Conservation (phyloP, 92 coral and sea anemone genomes). For the Phenganax marumi region DNA sequence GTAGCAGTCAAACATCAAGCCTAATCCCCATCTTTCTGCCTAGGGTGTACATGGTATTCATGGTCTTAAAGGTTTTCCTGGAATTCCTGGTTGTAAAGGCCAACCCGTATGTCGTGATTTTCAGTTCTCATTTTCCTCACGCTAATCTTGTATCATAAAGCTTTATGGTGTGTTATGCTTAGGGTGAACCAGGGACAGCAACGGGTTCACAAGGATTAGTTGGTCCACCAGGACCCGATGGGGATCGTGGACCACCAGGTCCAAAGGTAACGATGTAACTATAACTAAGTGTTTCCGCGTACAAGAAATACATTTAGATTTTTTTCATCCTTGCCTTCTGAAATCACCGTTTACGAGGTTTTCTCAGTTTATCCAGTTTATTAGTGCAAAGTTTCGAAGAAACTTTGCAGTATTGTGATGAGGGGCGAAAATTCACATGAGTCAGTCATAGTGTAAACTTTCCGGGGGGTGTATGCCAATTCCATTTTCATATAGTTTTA, state of each 20-base stretch:
- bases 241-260: constrained; percentile 48
- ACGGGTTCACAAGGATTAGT: constrained; percentile 9
- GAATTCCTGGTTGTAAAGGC: constrained; percentile 42
- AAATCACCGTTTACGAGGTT: not conserved
- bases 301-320: not conserved
- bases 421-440: no score
- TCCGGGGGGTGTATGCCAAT: no score
- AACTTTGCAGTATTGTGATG: no score
- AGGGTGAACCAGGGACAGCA: constrained; percentile 9
- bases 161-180: not conserved
- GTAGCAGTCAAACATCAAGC: no score
- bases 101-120: constrained; percentile 57
- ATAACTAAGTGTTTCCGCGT: not conserved
- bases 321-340: not conserved
- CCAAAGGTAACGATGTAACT: not conserved
- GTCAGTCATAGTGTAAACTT: no score
- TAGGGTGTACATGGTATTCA: constrained; percentile 69
- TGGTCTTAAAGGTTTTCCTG: constrained; percentile 41
- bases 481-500: no score
- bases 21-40: not conserved
- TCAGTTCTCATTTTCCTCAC: not conserved
- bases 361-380: no score
- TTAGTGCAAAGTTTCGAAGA: no score
- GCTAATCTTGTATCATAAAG: not conserved
- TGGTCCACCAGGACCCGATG: constrained; percentile 35